phyloP scores from a whole-genome alignment of 2,888 invertebrate genomes.

The Habroteleia sp. region DNA sequence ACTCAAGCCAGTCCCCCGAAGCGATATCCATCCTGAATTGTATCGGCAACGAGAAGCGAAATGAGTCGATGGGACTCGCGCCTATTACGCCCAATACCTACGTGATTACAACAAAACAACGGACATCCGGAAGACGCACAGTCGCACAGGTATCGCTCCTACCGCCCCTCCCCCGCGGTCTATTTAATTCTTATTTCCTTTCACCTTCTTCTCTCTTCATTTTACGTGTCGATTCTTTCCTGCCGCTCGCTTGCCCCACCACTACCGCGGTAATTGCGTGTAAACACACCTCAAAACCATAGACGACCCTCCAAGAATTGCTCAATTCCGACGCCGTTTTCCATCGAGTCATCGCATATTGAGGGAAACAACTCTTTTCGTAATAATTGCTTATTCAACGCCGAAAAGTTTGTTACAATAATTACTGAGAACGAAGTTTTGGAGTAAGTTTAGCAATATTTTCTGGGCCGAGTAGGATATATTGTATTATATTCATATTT shows the following conservation, averaged over 20 bases:
- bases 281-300: conserved; percentile 51
- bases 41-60: conserved; percentile 67
- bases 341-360: conserved; percentile 2
- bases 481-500: too few species aligned
- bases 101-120: conserved; percentile 81
- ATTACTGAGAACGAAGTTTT: too few species aligned
- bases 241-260: conserved; percentile 68
- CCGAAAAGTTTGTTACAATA: too few species aligned
- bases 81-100: conserved; percentile 68
- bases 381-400: too few species aligned
- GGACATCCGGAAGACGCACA: conserved; percentile 80
- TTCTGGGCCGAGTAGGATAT: too few species aligned
- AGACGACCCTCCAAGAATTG: conserved; percentile 21
- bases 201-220: conserved; percentile 57
- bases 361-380: background rate
- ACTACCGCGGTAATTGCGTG: conserved; percentile 25
- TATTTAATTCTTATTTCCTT: conserved; percentile 62
- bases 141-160: conserved; percentile 81
- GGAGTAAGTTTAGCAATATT: too few species aligned
- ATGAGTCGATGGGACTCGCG: conserved; percentile 64
- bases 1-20: conserved; percentile 73
- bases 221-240: conserved; percentile 59
- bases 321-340: conserved; percentile 13
- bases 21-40: conserved; percentile 77
- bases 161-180: conserved; percentile 65